phyloP scores from a whole-genome alignment of 1,140 invertebrate genomes.

The Listronotus oregonensis region DNA sequence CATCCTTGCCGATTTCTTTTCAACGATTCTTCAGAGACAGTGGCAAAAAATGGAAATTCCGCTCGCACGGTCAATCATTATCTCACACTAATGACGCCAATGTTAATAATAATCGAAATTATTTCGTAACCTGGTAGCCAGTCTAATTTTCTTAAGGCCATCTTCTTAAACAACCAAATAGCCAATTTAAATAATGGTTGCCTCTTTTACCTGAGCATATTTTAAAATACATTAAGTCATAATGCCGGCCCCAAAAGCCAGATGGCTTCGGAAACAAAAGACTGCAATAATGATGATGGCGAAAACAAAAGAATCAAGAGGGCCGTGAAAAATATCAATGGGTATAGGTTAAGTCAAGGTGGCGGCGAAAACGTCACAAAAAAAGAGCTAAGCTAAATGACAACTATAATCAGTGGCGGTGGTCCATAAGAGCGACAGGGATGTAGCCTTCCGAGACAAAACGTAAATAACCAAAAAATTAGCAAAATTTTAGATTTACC shows the following conservation, averaged over 20 bases:
- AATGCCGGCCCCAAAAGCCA: conserved; percentile 15
- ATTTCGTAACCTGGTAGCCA: conserved; percentile 27
- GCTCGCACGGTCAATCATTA: background rate
- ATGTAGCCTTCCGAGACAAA: too few relatives aligned
- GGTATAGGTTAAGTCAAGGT: too few relatives aligned
- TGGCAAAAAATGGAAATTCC: background rate
- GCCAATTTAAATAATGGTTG: conserved; percentile 10
- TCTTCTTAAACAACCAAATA: conserved; percentile 10
- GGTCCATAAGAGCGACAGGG: too few relatives aligned
- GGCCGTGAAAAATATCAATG: too few relatives aligned
- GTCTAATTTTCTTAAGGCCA: conserved; percentile 12
- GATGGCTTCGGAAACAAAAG: conserved; percentile 17
- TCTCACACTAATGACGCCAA: conserved; percentile 11
- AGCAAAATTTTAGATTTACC: too few relatives aligned
- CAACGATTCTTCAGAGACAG: too few relatives aligned
- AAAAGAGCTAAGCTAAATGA: too few relatives aligned
- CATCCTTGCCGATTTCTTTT: too few relatives aligned
- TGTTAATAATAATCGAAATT: conserved; percentile 16
- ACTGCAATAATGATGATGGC: background rate
- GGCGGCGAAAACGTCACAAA: too few relatives aligned
- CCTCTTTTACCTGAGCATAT: conserved; percentile 17
- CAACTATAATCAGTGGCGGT: too few relatives aligned
- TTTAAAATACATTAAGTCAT: conserved; percentile 27
- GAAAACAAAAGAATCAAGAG: background rate
- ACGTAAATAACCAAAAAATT: too few relatives aligned